Conservation (phyloP, 2,113 vertebrate species). For the Chrysochloris asiatica region DNA sequence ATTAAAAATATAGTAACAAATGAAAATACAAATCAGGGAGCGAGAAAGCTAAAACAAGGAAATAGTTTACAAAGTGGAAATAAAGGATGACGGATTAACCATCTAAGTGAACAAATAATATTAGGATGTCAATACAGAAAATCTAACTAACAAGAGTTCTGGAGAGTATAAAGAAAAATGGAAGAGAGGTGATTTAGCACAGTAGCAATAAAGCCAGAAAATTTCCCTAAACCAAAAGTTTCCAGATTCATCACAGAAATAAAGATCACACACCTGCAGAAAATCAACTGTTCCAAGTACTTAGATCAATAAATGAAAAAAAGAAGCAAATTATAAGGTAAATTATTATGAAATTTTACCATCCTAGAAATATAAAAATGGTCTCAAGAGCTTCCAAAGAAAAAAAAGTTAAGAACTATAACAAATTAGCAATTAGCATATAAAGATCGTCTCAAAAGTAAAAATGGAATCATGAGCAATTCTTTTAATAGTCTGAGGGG, state of each 20-base stretch:
- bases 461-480: neutral
- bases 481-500: neutral
- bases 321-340: too few species aligned
- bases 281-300: too few species aligned
- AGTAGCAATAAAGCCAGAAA: constrained; percentile 25
- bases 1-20: neutral
- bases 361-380: neutral
- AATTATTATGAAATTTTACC: too few species aligned
- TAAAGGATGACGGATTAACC: neutral
- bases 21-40: neutral
- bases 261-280: neutral
- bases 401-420: neutral
- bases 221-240: neutral
- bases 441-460: neutral
- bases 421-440: neutral
- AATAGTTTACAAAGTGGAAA: constrained; percentile 15
- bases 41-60: neutral
- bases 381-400: neutral
- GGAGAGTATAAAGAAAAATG: neutral
- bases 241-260: neutral
- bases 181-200: neutral
- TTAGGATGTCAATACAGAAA: neutral
- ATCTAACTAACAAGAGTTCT: neutral
- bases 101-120: neutral
- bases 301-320: too few species aligned